Evolutionary conservation across 2,113 vertebrate species (phyloP).

Genomic region (Peromyscus leucopus): DNA sequence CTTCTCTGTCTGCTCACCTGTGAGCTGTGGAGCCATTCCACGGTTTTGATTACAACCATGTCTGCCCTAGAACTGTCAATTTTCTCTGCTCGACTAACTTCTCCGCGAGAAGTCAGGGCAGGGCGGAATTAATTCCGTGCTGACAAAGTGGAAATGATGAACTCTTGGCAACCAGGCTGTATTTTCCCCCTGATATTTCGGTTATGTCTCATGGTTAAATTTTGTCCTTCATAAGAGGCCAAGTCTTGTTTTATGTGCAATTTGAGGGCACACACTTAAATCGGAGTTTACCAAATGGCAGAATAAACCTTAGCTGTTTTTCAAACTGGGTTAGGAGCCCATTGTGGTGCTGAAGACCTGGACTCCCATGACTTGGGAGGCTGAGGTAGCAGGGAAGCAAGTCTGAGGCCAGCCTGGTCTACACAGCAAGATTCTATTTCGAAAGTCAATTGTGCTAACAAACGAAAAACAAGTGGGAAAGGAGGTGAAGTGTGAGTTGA

Average conservation of each 20-base stretch:
- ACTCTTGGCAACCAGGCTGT: neutral
- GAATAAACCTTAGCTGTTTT: neutral
- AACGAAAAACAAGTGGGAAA: neutral
- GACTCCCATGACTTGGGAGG: neutral
- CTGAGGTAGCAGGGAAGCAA: neutral
- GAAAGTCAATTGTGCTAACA: neutral
- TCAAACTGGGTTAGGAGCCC: neutral
- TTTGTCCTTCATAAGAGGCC: neutral
- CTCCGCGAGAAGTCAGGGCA: neutral
- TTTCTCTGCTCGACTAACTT: neutral
- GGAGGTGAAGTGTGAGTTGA: neutral
- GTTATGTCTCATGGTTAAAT: neutral
- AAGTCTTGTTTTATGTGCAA: slow-evolving; percentile 24
- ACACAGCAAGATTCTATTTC: neutral
- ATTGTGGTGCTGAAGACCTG: neutral
- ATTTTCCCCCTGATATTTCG: neutral
- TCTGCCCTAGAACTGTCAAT: neutral
- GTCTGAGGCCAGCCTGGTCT: neutral
- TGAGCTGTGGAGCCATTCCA: neutral
- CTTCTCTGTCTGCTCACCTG: neutral
- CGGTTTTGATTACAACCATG: neutral
- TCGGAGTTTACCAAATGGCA: neutral
- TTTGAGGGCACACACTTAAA: neutral
- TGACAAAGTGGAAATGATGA: neutral
- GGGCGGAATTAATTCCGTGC: neutral